Conservation (phyloP, 92 coral and sea anemone species). For the Epizoanthus rinbou region DNA sequence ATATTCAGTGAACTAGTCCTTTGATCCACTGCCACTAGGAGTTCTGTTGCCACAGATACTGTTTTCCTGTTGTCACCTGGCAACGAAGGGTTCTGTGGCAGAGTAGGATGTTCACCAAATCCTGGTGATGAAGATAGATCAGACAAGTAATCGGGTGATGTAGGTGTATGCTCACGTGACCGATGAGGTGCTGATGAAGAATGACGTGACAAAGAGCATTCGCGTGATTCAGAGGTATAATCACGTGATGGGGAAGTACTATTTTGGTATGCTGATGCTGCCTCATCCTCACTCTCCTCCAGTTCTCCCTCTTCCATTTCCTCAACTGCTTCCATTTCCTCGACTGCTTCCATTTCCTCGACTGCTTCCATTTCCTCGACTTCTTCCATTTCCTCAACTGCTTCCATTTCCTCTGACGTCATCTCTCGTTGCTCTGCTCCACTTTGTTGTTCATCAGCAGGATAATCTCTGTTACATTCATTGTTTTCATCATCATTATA, state of each 20-base stretch:
- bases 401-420: slow-evolving; percentile 16
- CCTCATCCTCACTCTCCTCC: slow-evolving; percentile 37
- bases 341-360: slow-evolving; percentile 27
- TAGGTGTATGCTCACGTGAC: slow-evolving; percentile 16
- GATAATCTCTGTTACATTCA: slow-evolving; percentile 4
- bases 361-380: slow-evolving; percentile 42
- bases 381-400: slow-evolving; percentile 38
- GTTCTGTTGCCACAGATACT: slow-evolving; percentile 17
- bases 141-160: background rate
- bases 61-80: slow-evolving; percentile 3
- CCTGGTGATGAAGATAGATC: background rate
- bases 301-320: slow-evolving; percentile 41
- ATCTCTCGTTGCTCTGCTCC: background rate
- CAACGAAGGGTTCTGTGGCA: background rate
- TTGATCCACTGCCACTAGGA: background rate
- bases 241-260: background rate
- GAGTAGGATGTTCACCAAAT: too few relatives aligned
- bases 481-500: background rate
- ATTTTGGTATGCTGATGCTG: background rate
- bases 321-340: slow-evolving; percentile 20
- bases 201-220: background rate
- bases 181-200: background rate
- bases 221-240: background rate
- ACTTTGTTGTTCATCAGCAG: background rate
- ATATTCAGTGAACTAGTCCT: slow-evolving; percentile 21